A percentile compares a stretch with the other conserved stretches of the same genome.
Conservation (phyloP, 1,140 invertebrate species). For the Doryteuthis pealeii region DNA sequence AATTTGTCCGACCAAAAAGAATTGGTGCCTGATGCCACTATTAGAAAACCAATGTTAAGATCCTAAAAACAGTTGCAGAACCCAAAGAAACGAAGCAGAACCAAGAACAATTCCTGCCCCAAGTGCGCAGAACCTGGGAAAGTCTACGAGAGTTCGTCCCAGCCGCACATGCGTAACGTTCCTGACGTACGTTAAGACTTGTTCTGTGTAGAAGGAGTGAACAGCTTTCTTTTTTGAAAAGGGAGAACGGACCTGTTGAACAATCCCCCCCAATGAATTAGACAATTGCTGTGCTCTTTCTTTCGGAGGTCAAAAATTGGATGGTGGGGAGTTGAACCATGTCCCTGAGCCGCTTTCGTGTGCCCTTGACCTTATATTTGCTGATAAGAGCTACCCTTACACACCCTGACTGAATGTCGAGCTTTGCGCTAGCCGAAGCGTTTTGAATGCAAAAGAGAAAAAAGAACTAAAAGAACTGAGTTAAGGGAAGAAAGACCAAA, state of each 20-base stretch:
- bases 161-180: too few species aligned
- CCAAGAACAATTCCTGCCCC: too few species aligned
- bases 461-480: constrained; percentile 39
- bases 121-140: too few species aligned
- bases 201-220: too few species aligned
- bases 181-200: too few species aligned
- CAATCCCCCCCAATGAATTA: constrained; percentile 38
- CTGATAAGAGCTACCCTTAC: constrained; percentile 41
- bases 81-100: too few species aligned
- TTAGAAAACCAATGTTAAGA: too few species aligned
- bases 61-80: too few species aligned
- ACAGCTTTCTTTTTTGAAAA: too few species aligned
- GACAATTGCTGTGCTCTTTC: constrained; percentile 48
- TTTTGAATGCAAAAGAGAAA: constrained; percentile 46
- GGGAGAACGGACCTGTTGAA: constrained; percentile 35
- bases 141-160: too few species aligned
- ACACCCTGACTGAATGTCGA: constrained; percentile 42
- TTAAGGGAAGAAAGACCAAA: constrained; percentile 33
- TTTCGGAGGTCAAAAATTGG: constrained; percentile 49
- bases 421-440: constrained; percentile 43
- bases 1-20: too few species aligned
- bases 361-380: constrained; percentile 45
- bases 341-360: constrained; percentile 45
- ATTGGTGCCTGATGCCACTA: too few species aligned
- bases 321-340: constrained; percentile 52